Evolutionary conservation across 2,113 vertebrate species (phyloP), one percentile per base, ranked within the genome.

Genomic region (Spilogale gracilis): DNA sequence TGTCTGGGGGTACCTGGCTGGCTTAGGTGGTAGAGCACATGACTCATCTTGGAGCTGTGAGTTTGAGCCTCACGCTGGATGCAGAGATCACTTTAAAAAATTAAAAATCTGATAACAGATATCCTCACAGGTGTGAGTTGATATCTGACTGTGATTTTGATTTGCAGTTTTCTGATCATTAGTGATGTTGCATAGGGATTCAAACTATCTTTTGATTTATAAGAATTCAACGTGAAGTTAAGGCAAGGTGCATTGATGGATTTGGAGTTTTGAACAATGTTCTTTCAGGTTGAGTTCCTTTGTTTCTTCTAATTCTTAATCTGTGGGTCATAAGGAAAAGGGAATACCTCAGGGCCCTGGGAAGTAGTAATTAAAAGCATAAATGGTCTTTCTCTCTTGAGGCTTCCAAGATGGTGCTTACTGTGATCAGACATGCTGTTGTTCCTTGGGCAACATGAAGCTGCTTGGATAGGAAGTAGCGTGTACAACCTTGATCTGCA

Each of bases 291-390:
- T 23, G 14, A 71, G 45, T 38, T 91, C 45, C 60, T 80, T 13
- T 50, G 1, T 73, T 93, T 91, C 54, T 76, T 87, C 81, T 81
- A 20, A 94, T 84, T 81, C 25, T 84, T 81, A 76, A 50, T 93
- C 43, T 10, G 18, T 23, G 17, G 56, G 13, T 58, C 56, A 81
- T 52, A 45, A 74, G 17, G 38, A 48, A 58, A 76, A 52, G 45
- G 5, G 38, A 63, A 79, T 50, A n/a, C 10, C 27, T 16, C 30
- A 63, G n/a, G 14, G 18, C 13, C 2, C 30, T 80, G 69, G 27
- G 38, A 71, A 91, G 12, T 38, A 82, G 54, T 14, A 56, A 7
- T 58, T 76, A 12, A 63, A 91, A 88, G 1, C 60, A 16, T 76
- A 56, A 58, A 13, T n/a, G 8, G 1, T 50, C 30, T 32, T 21